Percentiles rank a stretch among this genome's conserved stretches.
phyloP scores from a whole-genome alignment of 2,797 vertebrate genomes.

The Cottoperca gobio region DNA sequence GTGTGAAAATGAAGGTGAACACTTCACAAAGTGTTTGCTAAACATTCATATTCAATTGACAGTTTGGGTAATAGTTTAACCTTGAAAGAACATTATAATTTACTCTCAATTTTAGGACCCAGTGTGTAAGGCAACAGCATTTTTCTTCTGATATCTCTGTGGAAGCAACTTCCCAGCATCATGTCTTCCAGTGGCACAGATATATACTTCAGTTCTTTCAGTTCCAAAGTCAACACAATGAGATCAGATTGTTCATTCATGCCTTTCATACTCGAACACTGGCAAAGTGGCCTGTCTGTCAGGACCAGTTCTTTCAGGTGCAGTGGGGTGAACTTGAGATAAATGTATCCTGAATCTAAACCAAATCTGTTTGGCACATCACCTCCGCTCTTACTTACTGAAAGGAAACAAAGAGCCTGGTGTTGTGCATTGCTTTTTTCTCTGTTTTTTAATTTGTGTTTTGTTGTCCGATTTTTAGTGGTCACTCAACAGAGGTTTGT shows the following conservation, averaged over 20 bases:
- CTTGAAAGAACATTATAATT: background rate
- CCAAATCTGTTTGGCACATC: constrained; percentile 62
- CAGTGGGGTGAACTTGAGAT: constrained; percentile 76
- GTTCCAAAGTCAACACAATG: constrained; percentile 71
- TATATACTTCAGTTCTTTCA: constrained; percentile 55
- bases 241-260: constrained; percentile 76
- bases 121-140: background rate
- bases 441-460: constrained; percentile 15
- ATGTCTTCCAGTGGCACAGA: constrained; percentile 23
- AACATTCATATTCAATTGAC: background rate
- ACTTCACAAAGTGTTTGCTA: background rate
- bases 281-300: constrained; percentile 78
- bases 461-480: constrained; percentile 40
- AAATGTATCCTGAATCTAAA: constrained; percentile 77
- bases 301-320: constrained; percentile 76
- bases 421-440: background rate
- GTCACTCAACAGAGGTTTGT: constrained; percentile 48
- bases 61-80: background rate
- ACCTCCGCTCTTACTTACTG: constrained; percentile 35
- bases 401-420: constrained; percentile 35
- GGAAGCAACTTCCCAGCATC: constrained; percentile 18
- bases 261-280: constrained; percentile 68
- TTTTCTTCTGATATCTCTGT: constrained; percentile 13
- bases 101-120: background rate
- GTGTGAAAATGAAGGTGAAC: background rate